Conservation (phyloP, 2,888 invertebrate species). For the Boloria euphrosyne region DNA sequence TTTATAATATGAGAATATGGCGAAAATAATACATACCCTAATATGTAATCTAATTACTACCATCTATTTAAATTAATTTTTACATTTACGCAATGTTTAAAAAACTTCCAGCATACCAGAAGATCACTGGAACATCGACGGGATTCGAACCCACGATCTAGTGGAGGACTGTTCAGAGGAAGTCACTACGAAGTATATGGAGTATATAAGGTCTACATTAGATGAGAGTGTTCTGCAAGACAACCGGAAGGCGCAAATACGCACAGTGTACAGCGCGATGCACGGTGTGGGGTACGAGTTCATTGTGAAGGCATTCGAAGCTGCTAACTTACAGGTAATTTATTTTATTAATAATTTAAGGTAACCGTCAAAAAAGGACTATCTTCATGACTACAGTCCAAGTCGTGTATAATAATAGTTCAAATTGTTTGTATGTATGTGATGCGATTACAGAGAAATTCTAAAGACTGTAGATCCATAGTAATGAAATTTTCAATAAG, state of each 20-base stretch:
- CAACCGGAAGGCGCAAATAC: conserved; percentile 81
- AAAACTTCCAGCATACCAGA: conserved; percentile 84
- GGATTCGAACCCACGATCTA: conserved; percentile 79
- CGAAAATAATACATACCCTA: too few species aligned
- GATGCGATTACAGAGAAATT: too few species aligned
- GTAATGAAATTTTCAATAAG: too few species aligned
- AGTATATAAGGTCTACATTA: conserved; percentile 80
- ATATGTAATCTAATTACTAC: too few species aligned
- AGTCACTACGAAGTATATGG: conserved; percentile 86
- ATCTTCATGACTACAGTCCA: too few species aligned
- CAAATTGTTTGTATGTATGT: too few species aligned
- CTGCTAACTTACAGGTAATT: conserved; percentile 87
- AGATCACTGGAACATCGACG: conserved; percentile 89
- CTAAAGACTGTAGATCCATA: too few species aligned
- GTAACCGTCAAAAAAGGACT: background rate
- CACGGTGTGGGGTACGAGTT: conserved; percentile 97
- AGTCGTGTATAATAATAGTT: too few species aligned
- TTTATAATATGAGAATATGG: too few species aligned
- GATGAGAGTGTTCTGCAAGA: conserved; percentile 77
- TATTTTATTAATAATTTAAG: background rate
- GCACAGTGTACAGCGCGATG: conserved; percentile 96
- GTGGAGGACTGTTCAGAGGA: conserved; percentile 87
- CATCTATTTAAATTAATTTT: background rate
- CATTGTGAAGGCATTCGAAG: conserved; percentile 87
- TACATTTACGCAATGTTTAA: background rate